phyloP scores from a whole-genome alignment of 2,888 invertebrate genomes.

The Lycocerus yunnanus region DNA sequence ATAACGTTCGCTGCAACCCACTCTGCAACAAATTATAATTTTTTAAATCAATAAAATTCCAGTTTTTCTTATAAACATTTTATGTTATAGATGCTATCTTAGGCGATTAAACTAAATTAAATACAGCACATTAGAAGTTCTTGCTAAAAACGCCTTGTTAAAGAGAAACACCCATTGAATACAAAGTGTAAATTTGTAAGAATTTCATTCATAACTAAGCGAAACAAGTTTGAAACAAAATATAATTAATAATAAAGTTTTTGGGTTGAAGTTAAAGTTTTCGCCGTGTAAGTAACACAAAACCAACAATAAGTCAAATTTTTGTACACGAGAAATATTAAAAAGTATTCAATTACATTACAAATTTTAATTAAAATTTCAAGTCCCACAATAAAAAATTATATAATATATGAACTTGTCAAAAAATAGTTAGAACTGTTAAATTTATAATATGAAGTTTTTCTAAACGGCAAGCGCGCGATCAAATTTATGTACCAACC shows the following conservation, averaged over 20 bases:
- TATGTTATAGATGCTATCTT: constrained; percentile 4
- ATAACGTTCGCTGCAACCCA: neutral
- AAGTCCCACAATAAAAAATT: neutral
- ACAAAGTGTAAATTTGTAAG: constrained; percentile 7
- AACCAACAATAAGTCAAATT: neutral
- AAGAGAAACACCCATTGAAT: constrained; percentile 11
- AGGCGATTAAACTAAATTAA: constrained; percentile 1
- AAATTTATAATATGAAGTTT: neutral
- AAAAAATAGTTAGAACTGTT: neutral
- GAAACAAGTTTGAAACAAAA: constrained; percentile 5
- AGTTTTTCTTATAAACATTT: neutral
- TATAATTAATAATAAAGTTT: neutral
- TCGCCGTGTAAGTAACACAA: neutral
- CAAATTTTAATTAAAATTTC: neutral
- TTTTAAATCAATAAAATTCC: neutral
- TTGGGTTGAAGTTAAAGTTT: neutral
- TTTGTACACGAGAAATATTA: neutral
- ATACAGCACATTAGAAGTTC: constrained; percentile 18
- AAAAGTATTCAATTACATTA: neutral
- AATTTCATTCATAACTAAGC: constrained; percentile 18
- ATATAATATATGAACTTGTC: neutral
- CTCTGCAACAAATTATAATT: neutral
- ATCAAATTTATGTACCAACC: neutral
- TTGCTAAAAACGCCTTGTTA: constrained; percentile 15
- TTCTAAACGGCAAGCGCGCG: neutral